Evolutionary conservation across 2,888 invertebrate genomes (phyloP).

Genomic region (Polietes domitor): DNA sequence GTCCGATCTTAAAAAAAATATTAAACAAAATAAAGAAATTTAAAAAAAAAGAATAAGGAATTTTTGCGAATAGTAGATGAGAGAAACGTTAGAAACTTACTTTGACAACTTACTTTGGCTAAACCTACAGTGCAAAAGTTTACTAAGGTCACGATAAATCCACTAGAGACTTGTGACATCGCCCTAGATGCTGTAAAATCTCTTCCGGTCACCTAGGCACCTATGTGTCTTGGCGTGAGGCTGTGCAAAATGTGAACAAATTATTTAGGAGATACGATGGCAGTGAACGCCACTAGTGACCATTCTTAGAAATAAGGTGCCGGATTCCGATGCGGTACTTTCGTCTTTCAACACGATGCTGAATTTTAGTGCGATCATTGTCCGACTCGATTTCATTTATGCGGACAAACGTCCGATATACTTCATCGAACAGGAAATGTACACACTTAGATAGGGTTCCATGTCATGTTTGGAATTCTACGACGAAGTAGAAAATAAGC

Average conservation of each 20-base stretch:
- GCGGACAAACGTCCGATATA: constrained; percentile 65
- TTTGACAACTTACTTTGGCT: background rate
- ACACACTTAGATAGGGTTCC: constrained; percentile 64
- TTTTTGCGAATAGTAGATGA: too few relatives aligned
- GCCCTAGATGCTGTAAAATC: background rate
- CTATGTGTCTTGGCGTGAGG: background rate
- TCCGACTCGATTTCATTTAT: constrained; percentile 64
- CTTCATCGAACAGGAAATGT: constrained; percentile 60
- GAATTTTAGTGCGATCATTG: constrained; percentile 61
- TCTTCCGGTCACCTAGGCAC: background rate
- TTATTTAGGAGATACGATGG: constrained; percentile 3
- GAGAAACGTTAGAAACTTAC: too few relatives aligned
- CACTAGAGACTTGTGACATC: background rate
- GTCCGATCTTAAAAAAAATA: too few relatives aligned
- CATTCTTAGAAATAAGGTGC: constrained; percentile 55
- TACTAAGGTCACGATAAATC: background rate
- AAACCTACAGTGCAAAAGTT: background rate
- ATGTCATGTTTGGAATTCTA: constrained; percentile 60
- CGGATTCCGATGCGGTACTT: constrained; percentile 40
- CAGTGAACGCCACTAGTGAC: constrained; percentile 38
- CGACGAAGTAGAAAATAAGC: constrained; percentile 64
- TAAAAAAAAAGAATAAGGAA: too few relatives aligned
- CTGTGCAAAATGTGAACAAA: background rate
- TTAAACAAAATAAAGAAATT: too few relatives aligned
- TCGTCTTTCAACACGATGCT: constrained; percentile 61